These are phyloP conservation scores for Eilema caniola DNA, from an alignment of 2,888 invertebrate genomes.

Conservation along the genomic window DNA sequence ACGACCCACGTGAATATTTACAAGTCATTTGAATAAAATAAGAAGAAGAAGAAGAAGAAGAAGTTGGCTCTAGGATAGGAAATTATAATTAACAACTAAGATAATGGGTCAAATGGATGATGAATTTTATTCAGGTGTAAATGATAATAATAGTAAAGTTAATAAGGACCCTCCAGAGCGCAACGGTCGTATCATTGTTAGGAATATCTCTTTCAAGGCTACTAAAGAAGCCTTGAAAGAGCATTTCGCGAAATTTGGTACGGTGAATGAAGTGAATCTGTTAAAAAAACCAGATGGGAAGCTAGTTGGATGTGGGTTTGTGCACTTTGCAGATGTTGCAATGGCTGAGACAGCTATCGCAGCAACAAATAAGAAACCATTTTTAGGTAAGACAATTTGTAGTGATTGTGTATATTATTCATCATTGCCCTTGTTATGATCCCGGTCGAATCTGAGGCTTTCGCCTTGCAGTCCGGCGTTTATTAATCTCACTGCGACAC, in stretches of 20 bases:
- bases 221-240: constrained; percentile 90
- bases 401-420: not conserved
- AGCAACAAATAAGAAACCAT: constrained; percentile 89
- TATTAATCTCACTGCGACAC: no score
- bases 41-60: no score
- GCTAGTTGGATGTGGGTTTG: constrained; percentile 95
- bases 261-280: constrained; percentile 91
- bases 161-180: constrained; percentile 60
- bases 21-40: no score
- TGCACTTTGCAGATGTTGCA: constrained; percentile 92
- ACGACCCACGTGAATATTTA: constrained; percentile 60
- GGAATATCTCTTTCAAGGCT: constrained; percentile 91
- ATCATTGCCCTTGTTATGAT: no score
- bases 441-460: no score
- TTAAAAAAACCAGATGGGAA: constrained; percentile 91
- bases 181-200: constrained; percentile 88
- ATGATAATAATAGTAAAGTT: constrained; percentile 60
- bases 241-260: constrained; percentile 91
- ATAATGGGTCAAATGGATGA: constrained; percentile 60
- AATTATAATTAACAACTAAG: not conserved
- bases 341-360: constrained; percentile 93
- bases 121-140: constrained; percentile 51
- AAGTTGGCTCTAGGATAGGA: no score
- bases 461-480: no score
- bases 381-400: constrained; percentile 81